Evolutionary conservation across 2,888 invertebrate genomes (phyloP).

Genomic region (Sinopyrophorus schimmeli): DNA sequence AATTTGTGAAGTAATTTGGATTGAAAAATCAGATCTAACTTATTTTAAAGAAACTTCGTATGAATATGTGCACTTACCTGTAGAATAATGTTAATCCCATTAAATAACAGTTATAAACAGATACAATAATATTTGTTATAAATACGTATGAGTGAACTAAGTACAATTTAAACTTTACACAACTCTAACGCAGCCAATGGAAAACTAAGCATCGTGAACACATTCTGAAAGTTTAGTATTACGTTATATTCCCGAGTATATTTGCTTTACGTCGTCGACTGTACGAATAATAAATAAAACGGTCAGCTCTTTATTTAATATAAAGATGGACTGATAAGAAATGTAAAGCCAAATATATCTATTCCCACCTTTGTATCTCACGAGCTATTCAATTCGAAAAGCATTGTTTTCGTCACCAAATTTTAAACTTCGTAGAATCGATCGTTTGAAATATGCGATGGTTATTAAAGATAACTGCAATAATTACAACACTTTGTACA

Average conservation of each 20-base stretch:
- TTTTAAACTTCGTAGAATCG: too few species aligned
- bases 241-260: conserved; percentile 23
- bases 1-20: too few species aligned
- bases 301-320: conserved; percentile 2
- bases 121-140: background rate
- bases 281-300: conserved; percentile 14
- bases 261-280: conserved; percentile 22
- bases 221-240: conserved; percentile 36
- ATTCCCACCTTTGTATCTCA: too few species aligned
- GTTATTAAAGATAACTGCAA: too few species aligned
- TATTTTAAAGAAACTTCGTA: too few species aligned
- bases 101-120: background rate
- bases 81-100: background rate
- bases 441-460: too few species aligned
- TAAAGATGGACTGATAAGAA: conserved; percentile 6
- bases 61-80: too few species aligned
- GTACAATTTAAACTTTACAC: conserved; percentile 27
- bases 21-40: too few species aligned
- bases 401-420: too few species aligned
- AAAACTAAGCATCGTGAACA: conserved; percentile 36
- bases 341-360: conserved; percentile 4
- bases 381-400: too few species aligned
- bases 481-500: too few species aligned
- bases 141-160: conserved; percentile 12
- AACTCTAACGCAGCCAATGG: conserved; percentile 29